Conservation (phyloP, 2,888 invertebrate species). For the Conchocele bisecta region DNA sequence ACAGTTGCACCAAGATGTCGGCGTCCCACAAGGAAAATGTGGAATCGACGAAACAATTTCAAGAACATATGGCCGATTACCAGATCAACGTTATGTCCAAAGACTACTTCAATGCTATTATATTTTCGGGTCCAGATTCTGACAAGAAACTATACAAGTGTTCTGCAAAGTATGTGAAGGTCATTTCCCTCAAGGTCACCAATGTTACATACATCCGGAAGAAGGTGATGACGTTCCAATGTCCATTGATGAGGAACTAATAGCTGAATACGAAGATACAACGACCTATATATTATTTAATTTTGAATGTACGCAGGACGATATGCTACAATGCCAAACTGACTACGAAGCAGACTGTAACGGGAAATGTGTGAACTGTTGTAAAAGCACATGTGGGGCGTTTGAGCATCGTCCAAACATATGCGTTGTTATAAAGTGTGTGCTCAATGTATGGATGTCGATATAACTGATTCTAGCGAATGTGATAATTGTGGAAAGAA, state of each 20-base stretch:
- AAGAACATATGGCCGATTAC: neutral
- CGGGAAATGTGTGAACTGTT: constrained; percentile 2
- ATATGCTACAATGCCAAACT: neutral
- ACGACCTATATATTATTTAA: neutral
- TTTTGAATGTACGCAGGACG: neutral
- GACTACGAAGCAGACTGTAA: neutral
- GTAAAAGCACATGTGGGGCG: neutral
- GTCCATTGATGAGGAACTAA: too few species aligned
- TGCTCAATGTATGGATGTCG: neutral
- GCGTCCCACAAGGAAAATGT: neutral
- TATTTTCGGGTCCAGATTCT: neutral
- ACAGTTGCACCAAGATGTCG: neutral
- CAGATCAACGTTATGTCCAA: neutral
- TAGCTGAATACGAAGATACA: neutral
- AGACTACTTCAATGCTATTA: constrained; percentile 4
- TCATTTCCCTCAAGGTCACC: constrained; percentile 1
- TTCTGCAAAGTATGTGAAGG: constrained; percentile 1
- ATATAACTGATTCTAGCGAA: neutral
- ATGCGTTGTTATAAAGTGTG: constrained; percentile 11
- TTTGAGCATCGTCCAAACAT: constrained; percentile 3
- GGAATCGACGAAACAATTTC: constrained; percentile 2
- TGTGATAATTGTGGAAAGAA: constrained; percentile 1
- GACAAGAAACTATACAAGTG: neutral
- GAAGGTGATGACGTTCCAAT: constrained; percentile 1
- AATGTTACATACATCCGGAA: neutral